Base-by-base conservation (phyloP, 1,140 invertebrate genomes). In the Drosophila lacteicornis region DNA sequence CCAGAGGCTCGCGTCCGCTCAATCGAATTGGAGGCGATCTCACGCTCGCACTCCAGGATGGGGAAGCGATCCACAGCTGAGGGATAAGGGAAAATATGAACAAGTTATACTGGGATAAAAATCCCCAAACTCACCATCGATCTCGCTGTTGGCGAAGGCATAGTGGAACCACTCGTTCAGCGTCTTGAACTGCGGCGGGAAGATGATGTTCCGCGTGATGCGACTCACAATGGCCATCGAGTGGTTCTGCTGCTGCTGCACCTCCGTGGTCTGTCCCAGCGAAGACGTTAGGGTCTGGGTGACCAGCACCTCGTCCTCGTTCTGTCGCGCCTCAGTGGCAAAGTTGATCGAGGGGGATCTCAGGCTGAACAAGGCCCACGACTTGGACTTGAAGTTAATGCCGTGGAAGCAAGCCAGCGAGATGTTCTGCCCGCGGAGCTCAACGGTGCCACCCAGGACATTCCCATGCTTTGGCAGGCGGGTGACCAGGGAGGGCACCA, bases 161-260 rank as follows among this genome's bases (percentile, higher is more conserved):
- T 99, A 99, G 81, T 98, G 96, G 93, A 99, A 99, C 98, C 98
- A 99, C 93, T 99, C 98, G 80, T 97, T 96, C 11, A 98, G 94
- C 19, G 96, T 97, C 92, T 98, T 97, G 93, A 99, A 99, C 93
- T 99, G 98, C 27, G 98, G 98, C 51, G 98, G 98, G 93, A 99
- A 99, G 22, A 98, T 95, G 57, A 98, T 96, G 78, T 97, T 98
- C 53, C 98, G 94, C 46, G 97, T 97, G 67, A 99, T 96, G 85
- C 97, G 96, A 92, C 97, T 98, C 25, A 99, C 97, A 1, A 97
- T 98, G 11, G 97, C 98, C 96, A 98, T 98, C 33, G 96, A 97
- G 87, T 96, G 95, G 92, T 97, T 96, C 66, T 96, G 95, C 27
- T 95, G 95, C 66, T 85, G 96, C 94, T 84, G 95, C 94, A 83